These are phyloP conservation scores for Dicyrtomina minuta DNA, from an alignment of 2,888 invertebrate species.

Conservation along the genomic window DNA sequence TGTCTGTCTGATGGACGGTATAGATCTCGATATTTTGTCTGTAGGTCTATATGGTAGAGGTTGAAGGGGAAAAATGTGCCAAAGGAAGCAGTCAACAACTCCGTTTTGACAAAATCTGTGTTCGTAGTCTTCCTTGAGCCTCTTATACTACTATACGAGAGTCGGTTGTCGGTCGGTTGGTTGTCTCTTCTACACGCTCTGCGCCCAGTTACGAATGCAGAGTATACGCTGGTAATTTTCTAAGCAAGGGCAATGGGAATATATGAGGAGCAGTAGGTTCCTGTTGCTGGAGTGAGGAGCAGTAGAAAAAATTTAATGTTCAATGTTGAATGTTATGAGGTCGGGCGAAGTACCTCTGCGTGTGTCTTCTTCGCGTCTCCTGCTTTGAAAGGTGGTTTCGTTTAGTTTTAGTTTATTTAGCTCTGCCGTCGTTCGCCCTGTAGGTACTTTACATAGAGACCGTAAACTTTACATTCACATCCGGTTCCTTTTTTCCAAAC, in stretches of 20 bases:
- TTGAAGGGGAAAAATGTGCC: slow-evolving; percentile 18
- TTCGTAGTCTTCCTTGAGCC: no score
- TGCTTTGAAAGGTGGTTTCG: neutral
- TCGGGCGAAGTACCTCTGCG: no score
- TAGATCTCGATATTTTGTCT: no score
- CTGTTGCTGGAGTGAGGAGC: neutral
- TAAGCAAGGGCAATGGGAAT: no score
- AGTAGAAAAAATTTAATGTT: neutral
- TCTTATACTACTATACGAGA: no score
- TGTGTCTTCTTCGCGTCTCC: no score
- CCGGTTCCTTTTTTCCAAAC: slow-evolving; percentile 1
- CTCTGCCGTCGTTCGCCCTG: neutral
- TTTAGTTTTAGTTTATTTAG: no score
- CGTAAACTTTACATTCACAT: slow-evolving; percentile 10
- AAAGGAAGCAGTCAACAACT: neutral
- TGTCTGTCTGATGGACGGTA: no score
- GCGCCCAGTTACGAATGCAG: neutral
- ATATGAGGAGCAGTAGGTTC: no score
- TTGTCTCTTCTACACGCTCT: neutral
- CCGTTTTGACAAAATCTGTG: slow-evolving; percentile 4
- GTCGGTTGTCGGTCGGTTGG: no score
- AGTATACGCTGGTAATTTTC: no score
- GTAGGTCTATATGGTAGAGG: neutral
- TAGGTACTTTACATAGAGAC: neutral
- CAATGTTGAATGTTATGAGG: no score